These are phyloP conservation scores for Latheticus oryzae DNA, from an alignment of 2,888 invertebrate species.

Conservation along the genomic window DNA sequence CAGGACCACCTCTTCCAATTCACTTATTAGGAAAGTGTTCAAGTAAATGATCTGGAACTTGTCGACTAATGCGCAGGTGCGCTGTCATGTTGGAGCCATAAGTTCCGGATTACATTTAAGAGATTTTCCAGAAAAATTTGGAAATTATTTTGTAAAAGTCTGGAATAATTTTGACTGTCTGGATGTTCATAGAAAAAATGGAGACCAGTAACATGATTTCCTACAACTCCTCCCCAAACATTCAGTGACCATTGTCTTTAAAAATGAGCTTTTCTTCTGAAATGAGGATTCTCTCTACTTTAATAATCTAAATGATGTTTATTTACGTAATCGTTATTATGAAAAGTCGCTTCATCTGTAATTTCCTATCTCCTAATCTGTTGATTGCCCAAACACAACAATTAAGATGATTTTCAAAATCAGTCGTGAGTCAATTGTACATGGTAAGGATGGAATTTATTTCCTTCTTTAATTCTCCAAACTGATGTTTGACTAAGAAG, in stretches of 20 bases:
- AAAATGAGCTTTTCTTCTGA: background rate
- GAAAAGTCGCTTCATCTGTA: conserved; percentile 8
- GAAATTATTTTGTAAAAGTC: background rate
- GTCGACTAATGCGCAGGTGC: conserved; percentile 25
- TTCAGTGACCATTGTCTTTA: background rate
- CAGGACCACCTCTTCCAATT: conserved; percentile 24
- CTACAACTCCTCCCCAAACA: background rate
- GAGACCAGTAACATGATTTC: background rate
- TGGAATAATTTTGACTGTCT: background rate
- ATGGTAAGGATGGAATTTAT: conserved; percentile 10
- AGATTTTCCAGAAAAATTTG: background rate
- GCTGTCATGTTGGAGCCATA: conserved; percentile 33
- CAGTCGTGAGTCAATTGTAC: background rate
- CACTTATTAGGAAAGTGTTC: conserved; percentile 14
- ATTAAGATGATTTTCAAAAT: no score
- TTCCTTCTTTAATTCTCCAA: background rate
- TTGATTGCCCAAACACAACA: no score
- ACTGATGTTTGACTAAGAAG: no score
- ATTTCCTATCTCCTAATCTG: no score
- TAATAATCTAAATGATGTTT: conserved; percentile 1
- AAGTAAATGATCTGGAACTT: conserved; percentile 18
- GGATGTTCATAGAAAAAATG: background rate
- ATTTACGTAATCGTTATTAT: background rate
- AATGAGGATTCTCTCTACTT: conserved; percentile 2
- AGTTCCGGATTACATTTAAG: background rate